Base-by-base conservation (phyloP, 1,140 invertebrate species). In the Macrobrachium nipponense region DNA sequence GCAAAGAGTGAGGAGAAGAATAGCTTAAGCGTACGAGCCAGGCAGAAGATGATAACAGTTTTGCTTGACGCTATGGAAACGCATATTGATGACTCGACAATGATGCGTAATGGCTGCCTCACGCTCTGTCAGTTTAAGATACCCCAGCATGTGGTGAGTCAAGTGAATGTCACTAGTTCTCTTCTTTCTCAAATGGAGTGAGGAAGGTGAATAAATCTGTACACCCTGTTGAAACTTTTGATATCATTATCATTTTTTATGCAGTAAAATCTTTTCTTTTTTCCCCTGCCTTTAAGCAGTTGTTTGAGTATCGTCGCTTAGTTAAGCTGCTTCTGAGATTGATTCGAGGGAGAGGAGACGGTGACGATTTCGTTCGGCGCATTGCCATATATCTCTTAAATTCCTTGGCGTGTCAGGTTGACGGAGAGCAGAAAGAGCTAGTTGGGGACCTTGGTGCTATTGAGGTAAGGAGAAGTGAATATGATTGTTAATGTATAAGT, bases 371-470 rank as follows among this genome's bases (percentile, higher is more conserved):
- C 91, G 96, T 98, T 8, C 97, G 98, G 91, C 94, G 97, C 84
- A 97, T 98, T 89, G 97, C 96, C 18, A 97, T 99, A 87, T 98
- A 97, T 92, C 92, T 99, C 87, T 93, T 99, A 8, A 99, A 99
- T 92, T 97, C 97, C 11, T 92, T 99, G 72, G 98, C 98, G 7
- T 99, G 98, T 91, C 97, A 98, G 91, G 97, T 99, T 6, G 97
- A 98, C 90, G 96, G 97, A 10, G 93, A 93, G 72, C 97, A 99
- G 90, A 99, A 99, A 90, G 93, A 95, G 82, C 94, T 98, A 82
- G 93, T 99, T 20, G 98, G 98, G 43, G 94, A 96, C 91, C 91
- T 97, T 72, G 97, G 97, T 51, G 97, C 96, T 61, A 97, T 98
- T 90, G 93, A 94, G 91, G 96, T 96, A 36, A 82, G 66, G 60